These are phyloP conservation scores for Chionomys nivalis DNA, from an alignment of 2,113 vertebrate genomes.

Conservation along the genomic window DNA sequence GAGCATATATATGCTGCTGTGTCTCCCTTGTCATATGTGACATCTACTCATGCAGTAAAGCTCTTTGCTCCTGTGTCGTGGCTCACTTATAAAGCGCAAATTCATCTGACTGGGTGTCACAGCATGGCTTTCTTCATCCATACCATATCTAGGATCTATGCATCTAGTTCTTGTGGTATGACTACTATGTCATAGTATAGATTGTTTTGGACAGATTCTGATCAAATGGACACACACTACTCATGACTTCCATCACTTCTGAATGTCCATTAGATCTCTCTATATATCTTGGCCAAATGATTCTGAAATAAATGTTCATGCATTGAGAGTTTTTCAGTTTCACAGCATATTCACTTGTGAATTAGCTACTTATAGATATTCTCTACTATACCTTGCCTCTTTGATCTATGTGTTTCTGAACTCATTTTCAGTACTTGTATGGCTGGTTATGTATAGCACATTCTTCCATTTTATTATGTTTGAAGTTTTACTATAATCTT, in stretches of 20 bases:
- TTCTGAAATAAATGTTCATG: constrained; percentile 17
- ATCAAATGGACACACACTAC: constrained; percentile 10
- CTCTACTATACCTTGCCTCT: not conserved
- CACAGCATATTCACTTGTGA: not conserved
- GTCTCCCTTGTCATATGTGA: not conserved
- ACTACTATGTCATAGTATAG: not conserved
- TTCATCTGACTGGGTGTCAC: not conserved
- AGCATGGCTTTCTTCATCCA: not conserved
- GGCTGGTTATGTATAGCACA: not conserved
- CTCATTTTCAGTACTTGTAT: constrained; percentile 43
- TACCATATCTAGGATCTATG: not conserved
- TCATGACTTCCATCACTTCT: not conserved
- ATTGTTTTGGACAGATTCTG: not conserved
- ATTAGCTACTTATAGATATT: constrained; percentile 10
- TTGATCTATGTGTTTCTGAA: not conserved
- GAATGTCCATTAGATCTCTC: not conserved
- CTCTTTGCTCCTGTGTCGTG: not conserved
- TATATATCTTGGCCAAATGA: not conserved
- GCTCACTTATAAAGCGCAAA: not conserved
- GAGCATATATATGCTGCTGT: not conserved
- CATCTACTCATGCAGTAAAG: not conserved
- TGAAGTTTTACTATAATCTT: not conserved
- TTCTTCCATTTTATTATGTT: constrained; percentile 46
- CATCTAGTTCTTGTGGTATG: not conserved
- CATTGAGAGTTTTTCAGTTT: constrained; percentile 8